These are phyloP conservation scores for Chionoecetes opilio DNA, from an alignment of 1,140 invertebrate genomes.

Conservation along the genomic window DNA sequence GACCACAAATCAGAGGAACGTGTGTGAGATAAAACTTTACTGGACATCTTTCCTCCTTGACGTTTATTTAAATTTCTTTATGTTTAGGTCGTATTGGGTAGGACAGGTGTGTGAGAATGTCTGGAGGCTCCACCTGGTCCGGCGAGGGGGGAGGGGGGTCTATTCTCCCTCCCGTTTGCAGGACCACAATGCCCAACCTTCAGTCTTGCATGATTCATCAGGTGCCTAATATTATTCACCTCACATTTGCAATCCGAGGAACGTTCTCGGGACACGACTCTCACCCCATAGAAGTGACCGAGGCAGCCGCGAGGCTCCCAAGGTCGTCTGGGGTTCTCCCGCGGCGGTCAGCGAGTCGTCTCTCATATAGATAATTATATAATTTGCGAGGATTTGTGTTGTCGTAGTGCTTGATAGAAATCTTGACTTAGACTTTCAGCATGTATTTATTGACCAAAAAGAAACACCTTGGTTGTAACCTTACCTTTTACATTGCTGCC, in stretches of 20 bases:
- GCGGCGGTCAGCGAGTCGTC: neutral
- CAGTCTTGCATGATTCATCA: slow-evolving; percentile 13
- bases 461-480: neutral
- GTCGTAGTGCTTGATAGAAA: no score
- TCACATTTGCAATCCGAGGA: neutral
- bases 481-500: neutral
- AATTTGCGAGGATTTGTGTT: no score
- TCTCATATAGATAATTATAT: no score
- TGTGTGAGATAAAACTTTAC: neutral
- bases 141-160: neutral
- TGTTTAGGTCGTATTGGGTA: neutral
- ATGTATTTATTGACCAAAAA: no score
- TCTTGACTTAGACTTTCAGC: no score
- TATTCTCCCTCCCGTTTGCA: neutral
- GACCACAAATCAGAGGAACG: neutral
- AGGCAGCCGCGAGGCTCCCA: neutral
- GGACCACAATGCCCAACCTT: neutral
- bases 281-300: neutral
- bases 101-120: neutral
- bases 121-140: neutral
- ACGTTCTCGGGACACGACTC: neutral
- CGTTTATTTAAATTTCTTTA: neutral
- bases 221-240: neutral
- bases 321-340: neutral
- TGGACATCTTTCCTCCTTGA: neutral